Percentiles rank a stretch among this genome's conserved stretches.
Evolutionary conservation across 2,888 invertebrate species (phyloP).

Genomic region (Lasioglossum lativentre): DNA sequence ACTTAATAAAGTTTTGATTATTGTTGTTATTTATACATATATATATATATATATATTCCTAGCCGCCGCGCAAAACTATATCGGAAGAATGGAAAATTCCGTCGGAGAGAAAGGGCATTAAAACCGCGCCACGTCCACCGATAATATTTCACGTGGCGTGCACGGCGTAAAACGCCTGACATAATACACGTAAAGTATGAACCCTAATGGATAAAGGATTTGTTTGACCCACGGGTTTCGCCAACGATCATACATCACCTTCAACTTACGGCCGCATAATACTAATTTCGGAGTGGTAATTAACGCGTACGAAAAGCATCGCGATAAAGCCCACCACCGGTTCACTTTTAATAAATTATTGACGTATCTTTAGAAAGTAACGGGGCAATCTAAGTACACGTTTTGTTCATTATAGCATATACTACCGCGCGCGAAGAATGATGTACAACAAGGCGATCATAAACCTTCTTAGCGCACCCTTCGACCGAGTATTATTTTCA

Average conservation of each 20-base stretch:
- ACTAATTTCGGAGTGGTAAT: slow-evolving; percentile 22
- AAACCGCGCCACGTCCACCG: not conserved
- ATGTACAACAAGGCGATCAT: slow-evolving; percentile 10
- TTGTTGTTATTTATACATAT: no score
- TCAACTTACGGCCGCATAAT: slow-evolving; percentile 16
- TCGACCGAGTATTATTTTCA: not conserved
- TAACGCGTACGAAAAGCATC: not conserved
- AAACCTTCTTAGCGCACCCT: slow-evolving; percentile 3
- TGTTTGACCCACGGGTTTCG: not conserved
- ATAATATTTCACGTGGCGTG: slow-evolving; percentile 1
- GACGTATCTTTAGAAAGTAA: slow-evolving; percentile 13
- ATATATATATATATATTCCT: no score
- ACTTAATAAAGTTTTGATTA: no score
- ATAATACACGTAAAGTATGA: slow-evolving; percentile 1
- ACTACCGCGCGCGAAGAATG: not conserved
- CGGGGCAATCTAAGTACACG: slow-evolving; percentile 18
- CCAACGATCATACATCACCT: slow-evolving; percentile 11
- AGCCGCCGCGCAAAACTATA: not conserved
- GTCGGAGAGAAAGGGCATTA: not conserved
- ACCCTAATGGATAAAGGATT: slow-evolving; percentile 10
- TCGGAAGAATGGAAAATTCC: not conserved
- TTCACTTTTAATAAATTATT: slow-evolving; percentile 20
- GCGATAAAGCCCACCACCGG: not conserved
- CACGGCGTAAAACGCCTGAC: not conserved
- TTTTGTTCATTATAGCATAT: slow-evolving; percentile 15